These are phyloP conservation scores for Macrotrachela quadricornifera DNA, from an alignment of 1,140 invertebrate species.

Conservation along the genomic window DNA sequence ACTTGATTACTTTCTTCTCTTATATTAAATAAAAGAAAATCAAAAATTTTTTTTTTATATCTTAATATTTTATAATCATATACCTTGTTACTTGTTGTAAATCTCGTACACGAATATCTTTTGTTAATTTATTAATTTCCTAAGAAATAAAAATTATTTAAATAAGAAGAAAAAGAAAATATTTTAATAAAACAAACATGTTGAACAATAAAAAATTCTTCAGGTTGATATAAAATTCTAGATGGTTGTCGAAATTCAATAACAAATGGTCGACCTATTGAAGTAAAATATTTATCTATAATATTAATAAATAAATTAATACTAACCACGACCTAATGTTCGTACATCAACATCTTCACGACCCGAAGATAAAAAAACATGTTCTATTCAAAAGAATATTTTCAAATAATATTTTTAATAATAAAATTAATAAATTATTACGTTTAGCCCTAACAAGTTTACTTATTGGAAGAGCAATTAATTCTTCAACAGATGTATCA, in stretches of 20 bases:
- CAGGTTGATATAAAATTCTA: conserved; percentile 20
- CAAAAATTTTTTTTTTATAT: neutral
- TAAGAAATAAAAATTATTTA: no score
- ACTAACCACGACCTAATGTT: conserved; percentile 38
- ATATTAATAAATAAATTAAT: no score
- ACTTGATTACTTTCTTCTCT: conserved; percentile 47
- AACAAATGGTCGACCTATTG: conserved; percentile 56
- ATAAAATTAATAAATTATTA: neutral
- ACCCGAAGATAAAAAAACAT: conserved; percentile 63
- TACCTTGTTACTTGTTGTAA: conserved; percentile 44
- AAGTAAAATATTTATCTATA: no score
- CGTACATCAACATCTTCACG: conserved; percentile 76
- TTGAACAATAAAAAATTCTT: conserved; percentile 13
- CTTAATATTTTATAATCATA: conserved; percentile 10
- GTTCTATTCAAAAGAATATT: conserved; percentile 18
- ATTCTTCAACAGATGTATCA: conserved; percentile 68
- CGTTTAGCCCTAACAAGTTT: conserved; percentile 24
- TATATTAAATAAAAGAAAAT: conserved; percentile 16
- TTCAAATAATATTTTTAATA: neutral
- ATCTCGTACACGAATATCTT: conserved; percentile 36
- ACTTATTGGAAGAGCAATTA: conserved; percentile 43
- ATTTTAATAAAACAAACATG: conserved; percentile 7
- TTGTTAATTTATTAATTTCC: conserved; percentile 37
- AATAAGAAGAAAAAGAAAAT: conserved; percentile 16
- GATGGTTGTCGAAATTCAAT: conserved; percentile 53